Evolutionary conservation across 2,797 vertebrate genomes (phyloP).

Genomic region (Etheostoma nigrum): DNA sequence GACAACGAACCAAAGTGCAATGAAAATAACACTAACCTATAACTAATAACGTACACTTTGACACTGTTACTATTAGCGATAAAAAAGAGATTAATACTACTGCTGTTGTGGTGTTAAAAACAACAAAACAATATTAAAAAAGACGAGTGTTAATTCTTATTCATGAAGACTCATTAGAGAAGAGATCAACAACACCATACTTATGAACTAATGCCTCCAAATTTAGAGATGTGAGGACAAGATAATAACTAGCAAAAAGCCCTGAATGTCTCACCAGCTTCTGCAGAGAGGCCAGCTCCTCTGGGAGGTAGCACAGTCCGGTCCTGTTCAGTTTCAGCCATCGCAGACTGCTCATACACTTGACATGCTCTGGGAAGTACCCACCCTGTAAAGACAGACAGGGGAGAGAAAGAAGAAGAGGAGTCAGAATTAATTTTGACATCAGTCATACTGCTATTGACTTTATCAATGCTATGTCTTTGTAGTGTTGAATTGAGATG

Average conservation of each 20-base stretch:
- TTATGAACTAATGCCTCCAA: not conserved
- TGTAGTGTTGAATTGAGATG: not conserved
- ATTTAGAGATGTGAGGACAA: not conserved
- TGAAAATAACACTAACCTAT: not conserved
- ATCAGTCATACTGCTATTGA: not conserved
- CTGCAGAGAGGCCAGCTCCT: conserved; percentile 95
- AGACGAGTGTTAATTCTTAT: not conserved
- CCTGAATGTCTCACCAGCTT: conserved; percentile 90
- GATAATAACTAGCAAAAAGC: not conserved
- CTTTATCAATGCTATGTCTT: not conserved
- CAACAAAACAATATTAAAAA: not conserved
- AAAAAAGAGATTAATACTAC: not conserved
- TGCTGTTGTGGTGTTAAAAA: not conserved
- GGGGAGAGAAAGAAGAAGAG: not conserved
- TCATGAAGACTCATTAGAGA: not conserved
- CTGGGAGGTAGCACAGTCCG: conserved; percentile 96
- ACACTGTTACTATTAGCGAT: not conserved
- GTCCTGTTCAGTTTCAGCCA: conserved; percentile 98
- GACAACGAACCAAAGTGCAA: not conserved
- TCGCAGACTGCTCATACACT: conserved; percentile 96
- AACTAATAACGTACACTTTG: not conserved
- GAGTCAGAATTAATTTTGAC: not conserved
- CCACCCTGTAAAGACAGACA: conserved; percentile 86
- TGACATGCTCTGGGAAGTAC: conserved; percentile 97
- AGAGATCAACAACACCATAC: not conserved